phyloP scores from a whole-genome alignment of 2,113 vertebrate genomes.

The Lophochroa leadbeateri region DNA sequence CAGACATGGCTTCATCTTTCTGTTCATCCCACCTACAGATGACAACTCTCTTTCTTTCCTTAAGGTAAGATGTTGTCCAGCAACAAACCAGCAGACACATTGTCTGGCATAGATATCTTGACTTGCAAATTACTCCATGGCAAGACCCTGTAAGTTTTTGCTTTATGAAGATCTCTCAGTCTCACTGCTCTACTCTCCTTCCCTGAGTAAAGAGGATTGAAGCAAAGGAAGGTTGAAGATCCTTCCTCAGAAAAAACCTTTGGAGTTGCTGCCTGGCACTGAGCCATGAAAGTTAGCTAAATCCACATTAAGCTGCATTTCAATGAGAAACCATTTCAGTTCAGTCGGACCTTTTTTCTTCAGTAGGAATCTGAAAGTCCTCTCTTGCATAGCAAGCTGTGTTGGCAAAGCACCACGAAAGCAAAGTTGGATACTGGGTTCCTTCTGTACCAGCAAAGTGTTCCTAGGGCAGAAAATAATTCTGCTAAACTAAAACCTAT shows the following conservation, averaged over 20 bases:
- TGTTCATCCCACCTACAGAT: not conserved
- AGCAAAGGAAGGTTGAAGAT: not conserved
- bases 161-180: not conserved
- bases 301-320: not conserved
- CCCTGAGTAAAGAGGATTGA: not conserved
- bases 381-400: not conserved
- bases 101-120: not conserved
- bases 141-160: not conserved
- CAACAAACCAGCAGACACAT: not conserved
- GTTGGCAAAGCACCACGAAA: not conserved
- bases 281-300: not conserved
- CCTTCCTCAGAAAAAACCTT: not conserved
- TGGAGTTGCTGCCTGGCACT: not conserved
- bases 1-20: not conserved
- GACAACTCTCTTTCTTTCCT: not conserved
- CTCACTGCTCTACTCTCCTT: not conserved
- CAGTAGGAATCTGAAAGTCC: not conserved
- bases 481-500: not conserved
- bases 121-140: not conserved
- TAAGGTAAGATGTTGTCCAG: not conserved
- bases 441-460: not conserved
- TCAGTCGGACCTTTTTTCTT: slow-evolving; percentile 3
- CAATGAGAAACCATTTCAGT: not conserved
- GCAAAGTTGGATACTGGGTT: not conserved
- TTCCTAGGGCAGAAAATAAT: not conserved